These are phyloP conservation scores for Ferrisia virgata DNA, from an alignment of 2,888 invertebrate genomes.

Conservation along the genomic window DNA sequence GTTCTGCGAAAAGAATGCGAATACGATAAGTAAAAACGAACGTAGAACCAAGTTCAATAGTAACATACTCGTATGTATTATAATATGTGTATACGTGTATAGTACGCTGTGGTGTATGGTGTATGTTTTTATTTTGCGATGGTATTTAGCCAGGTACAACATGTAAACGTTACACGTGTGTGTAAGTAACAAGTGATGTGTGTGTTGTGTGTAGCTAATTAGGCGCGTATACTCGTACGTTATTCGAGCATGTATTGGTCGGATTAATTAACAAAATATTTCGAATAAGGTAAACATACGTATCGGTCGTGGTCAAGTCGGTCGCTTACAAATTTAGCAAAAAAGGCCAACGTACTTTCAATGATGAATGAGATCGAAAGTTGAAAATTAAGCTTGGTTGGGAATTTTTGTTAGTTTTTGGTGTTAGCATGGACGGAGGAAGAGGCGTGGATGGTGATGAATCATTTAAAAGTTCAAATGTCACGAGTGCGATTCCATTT, in stretches of 20 bases:
- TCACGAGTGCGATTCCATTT: too few species aligned
- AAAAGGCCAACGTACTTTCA: not conserved
- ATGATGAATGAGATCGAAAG: not conserved
- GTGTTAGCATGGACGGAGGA: too few species aligned
- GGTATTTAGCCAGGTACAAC: too few species aligned
- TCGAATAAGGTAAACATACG: not conserved
- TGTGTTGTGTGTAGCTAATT: too few species aligned
- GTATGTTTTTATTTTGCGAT: too few species aligned
- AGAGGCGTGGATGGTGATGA: too few species aligned
- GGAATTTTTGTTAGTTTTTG: too few species aligned
- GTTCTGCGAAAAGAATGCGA: constrained; percentile 55
- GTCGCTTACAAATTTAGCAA: not conserved
- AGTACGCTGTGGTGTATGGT: too few species aligned
- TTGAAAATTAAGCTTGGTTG: not conserved
- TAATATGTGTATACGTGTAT: not conserved
- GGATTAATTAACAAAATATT: not conserved
- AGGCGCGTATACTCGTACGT: not conserved
- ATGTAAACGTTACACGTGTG: too few species aligned
- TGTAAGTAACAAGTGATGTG: too few species aligned
- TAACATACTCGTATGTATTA: not conserved
- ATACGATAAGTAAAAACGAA: too few species aligned
- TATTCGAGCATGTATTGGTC: not conserved
- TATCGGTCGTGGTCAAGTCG: not conserved
- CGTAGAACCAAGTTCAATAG: not conserved
- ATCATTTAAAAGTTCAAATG: too few species aligned